Conservation (phyloP, 2,888 invertebrate species). For the Zhuqinia jingwanae region DNA sequence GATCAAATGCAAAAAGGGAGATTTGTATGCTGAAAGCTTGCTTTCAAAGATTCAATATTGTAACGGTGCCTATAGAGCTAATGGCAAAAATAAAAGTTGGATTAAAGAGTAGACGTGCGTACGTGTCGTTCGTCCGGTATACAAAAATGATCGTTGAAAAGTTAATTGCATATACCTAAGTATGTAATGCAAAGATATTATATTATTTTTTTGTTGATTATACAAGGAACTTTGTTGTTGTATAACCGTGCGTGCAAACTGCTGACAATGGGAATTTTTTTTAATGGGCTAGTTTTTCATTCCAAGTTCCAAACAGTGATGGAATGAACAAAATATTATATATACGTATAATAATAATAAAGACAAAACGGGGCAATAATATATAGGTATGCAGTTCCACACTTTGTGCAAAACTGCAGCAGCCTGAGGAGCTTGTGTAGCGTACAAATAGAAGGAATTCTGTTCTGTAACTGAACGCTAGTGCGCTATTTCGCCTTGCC, state of each 20-base stretch:
- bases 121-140: constrained; percentile 58
- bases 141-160: constrained; percentile 6
- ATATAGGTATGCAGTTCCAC: background rate
- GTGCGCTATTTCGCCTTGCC: constrained; percentile 30
- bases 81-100: background rate
- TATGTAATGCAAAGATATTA: too few relatives aligned
- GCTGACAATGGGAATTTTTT: constrained; percentile 1
- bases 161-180: background rate
- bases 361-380: background rate
- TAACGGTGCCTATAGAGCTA: background rate
- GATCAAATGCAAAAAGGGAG: background rate
- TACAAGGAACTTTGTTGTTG: background rate
- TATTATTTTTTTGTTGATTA: background rate
- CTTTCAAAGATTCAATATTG: background rate
- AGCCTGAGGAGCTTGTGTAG: too few relatives aligned
- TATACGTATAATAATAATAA: background rate
- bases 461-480: constrained; percentile 57
- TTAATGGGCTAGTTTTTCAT: constrained; percentile 35
- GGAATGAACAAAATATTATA: background rate
- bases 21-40: background rate
- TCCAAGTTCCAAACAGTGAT: constrained; percentile 26
- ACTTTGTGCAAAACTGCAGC: constrained; percentile 13
- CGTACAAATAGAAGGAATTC: constrained; percentile 8
- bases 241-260: background rate
- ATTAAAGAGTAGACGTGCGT: constrained; percentile 26